Conservation (phyloP, 1,140 invertebrate genomes). For the Drosophila parvula region DNA sequence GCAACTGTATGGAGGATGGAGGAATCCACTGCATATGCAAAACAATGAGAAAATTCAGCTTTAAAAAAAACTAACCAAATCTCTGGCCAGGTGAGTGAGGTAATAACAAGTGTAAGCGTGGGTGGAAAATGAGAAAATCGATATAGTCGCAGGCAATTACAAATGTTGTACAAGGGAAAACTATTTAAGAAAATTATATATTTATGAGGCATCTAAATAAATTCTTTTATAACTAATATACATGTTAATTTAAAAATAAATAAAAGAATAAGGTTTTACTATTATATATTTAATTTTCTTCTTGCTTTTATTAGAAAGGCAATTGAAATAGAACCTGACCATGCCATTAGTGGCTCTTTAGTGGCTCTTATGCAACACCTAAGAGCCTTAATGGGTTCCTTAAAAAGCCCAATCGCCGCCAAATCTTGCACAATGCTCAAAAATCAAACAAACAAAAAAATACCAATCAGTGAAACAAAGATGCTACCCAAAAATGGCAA, state of each 20-base stretch:
- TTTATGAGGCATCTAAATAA: neutral
- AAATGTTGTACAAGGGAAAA: constrained; percentile 1
- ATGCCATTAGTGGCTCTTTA: constrained; percentile 19
- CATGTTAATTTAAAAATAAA: no score
- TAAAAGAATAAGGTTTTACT: no score
- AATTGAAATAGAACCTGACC: neutral
- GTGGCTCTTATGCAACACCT: constrained; percentile 49
- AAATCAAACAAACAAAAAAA: constrained; percentile 27
- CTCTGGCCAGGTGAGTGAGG: constrained; percentile 26
- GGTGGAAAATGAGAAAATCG: constrained; percentile 11
- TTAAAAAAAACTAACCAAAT: constrained; percentile 26
- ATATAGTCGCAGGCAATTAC: neutral
- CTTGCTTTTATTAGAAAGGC: neutral
- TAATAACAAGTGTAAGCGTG: constrained; percentile 52
- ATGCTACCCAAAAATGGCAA: constrained; percentile 79
- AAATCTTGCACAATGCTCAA: constrained; percentile 65
- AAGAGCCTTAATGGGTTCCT: constrained; percentile 23
- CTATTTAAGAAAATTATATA: neutral
- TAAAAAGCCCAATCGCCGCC: constrained; percentile 26
- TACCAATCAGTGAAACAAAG: constrained; percentile 61
- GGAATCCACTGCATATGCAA: constrained; percentile 42
- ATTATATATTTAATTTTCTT: no score
- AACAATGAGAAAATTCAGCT: constrained; percentile 62
- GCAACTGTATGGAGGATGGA: constrained; percentile 24
- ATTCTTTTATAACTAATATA: neutral